Percentiles rank a stretch among this genome's conserved stretches.
Conservation (phyloP, 2,113 vertebrate species). For the Syrmaticus mikado region DNA sequence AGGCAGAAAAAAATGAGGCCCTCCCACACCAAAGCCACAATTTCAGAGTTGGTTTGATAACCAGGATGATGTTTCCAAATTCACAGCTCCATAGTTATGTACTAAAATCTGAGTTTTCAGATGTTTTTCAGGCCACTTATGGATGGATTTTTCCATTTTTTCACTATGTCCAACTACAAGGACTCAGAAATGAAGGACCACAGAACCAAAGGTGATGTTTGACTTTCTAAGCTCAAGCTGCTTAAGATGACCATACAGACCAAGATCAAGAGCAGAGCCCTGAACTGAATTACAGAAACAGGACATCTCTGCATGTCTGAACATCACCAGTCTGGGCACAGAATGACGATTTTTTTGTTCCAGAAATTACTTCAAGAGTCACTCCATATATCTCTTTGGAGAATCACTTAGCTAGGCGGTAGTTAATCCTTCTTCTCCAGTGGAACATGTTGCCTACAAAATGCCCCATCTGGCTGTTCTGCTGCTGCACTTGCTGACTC, state of each 20-base stretch:
- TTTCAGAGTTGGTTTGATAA: neutral
- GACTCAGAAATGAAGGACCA: neutral
- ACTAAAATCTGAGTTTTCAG: neutral
- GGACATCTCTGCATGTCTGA: neutral
- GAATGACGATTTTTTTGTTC: neutral
- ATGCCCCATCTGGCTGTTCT: neutral
- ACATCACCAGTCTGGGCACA: neutral
- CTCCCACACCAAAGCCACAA: neutral
- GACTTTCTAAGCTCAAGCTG: neutral
- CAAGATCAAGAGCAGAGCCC: neutral
- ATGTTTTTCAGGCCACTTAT: neutral
- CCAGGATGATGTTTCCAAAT: neutral
- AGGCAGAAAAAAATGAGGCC: neutral
- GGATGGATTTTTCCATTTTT: neutral
- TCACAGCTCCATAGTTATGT: neutral
- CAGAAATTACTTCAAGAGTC: neutral
- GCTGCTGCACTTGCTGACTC: neutral
- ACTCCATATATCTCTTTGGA: neutral
- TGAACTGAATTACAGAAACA: neutral
- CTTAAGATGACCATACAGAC: neutral
- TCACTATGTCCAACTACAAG: neutral
- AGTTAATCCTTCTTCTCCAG: neutral
- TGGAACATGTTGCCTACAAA: neutral
- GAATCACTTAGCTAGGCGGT: neutral
- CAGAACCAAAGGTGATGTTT: neutral